phyloP scores from a whole-genome alignment of 2,113 vertebrate species.

The cat (Felis catus) region DNA sequence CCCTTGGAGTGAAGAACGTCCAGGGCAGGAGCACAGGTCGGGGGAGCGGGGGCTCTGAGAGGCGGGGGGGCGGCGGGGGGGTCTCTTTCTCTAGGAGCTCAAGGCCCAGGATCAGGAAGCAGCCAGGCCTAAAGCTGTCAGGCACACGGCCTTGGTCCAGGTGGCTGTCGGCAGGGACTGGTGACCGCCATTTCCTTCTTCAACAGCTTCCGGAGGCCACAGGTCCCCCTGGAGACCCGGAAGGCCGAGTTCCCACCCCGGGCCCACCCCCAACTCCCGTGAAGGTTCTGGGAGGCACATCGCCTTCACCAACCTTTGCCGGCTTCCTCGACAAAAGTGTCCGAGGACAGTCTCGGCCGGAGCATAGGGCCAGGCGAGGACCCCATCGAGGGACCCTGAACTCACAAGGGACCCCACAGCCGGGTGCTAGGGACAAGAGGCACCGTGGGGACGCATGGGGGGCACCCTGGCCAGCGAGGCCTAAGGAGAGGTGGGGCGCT shows the following conservation, averaged over 20 bases:
- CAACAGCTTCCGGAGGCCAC: background rate
- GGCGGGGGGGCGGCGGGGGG: accelerated
- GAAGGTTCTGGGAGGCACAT: background rate
- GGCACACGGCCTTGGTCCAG: background rate
- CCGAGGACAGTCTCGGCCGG: background rate
- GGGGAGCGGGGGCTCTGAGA: background rate
- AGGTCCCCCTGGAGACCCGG: background rate
- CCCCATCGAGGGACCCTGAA: background rate
- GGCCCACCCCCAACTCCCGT: background rate
- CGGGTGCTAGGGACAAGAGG: background rate
- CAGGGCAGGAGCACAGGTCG: background rate
- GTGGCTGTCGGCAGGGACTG: too few species aligned
- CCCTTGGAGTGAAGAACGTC: background rate
- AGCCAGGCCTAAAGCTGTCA: too few species aligned
- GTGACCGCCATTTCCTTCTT: background rate
- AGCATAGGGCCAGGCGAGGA: background rate
- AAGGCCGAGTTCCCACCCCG: too few species aligned
- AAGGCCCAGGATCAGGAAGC: background rate
- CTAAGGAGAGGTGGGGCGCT: background rate
- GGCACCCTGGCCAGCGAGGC: background rate
- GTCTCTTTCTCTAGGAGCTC: background rate
- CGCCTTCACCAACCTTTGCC: accelerated
- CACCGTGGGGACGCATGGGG: accelerated
- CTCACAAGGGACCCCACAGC: background rate
- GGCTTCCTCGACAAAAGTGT: background rate